Evolutionary conservation across 1,140 invertebrate genomes (phyloP).

Genomic region (Rhyzopertha dominica): DNA sequence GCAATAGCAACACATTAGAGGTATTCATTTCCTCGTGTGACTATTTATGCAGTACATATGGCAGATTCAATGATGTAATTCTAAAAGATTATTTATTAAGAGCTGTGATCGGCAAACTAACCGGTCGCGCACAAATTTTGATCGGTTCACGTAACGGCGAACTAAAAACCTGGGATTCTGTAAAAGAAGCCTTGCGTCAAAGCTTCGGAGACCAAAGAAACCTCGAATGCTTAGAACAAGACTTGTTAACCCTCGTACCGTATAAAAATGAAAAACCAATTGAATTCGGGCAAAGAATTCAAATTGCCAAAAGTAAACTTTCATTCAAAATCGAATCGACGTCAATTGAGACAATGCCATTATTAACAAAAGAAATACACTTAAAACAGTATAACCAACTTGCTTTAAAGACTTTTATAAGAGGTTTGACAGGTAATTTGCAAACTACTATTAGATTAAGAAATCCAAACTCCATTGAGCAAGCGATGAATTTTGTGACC

Average conservation of each 20-base stretch:
- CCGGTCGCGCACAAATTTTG: slow-evolving; percentile 18
- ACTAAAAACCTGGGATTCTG: slow-evolving; percentile 21
- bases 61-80: too few relatives aligned
- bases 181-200: slow-evolving; percentile 18
- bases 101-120: slow-evolving; percentile 23
- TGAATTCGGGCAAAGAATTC: slow-evolving; percentile 23
- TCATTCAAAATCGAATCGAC: slow-evolving; percentile 20
- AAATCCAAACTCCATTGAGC: slow-evolving; percentile 15
- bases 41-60: too few relatives aligned
- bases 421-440: slow-evolving; percentile 12
- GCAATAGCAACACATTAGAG: too few relatives aligned
- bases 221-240: slow-evolving; percentile 26
- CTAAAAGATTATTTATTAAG: slow-evolving; percentile 17
- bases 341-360: neutral
- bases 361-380: slow-evolving; percentile 12
- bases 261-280: slow-evolving; percentile 21
- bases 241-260: slow-evolving; percentile 20
- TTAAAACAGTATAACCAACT: slow-evolving; percentile 15
- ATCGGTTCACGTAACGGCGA: slow-evolving; percentile 21
- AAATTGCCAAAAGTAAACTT: slow-evolving; percentile 19
- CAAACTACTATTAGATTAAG: slow-evolving; percentile 16
- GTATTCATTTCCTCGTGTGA: too few relatives aligned
- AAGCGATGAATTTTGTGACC: slow-evolving; percentile 14
- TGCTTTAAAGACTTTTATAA: slow-evolving; percentile 19
- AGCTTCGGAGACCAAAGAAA: slow-evolving; percentile 26